Percentiles rank a stretch among this genome's conserved stretches.
phyloP scores from a whole-genome alignment of 2,113 vertebrate genomes.

The Grallaria varia region DNA sequence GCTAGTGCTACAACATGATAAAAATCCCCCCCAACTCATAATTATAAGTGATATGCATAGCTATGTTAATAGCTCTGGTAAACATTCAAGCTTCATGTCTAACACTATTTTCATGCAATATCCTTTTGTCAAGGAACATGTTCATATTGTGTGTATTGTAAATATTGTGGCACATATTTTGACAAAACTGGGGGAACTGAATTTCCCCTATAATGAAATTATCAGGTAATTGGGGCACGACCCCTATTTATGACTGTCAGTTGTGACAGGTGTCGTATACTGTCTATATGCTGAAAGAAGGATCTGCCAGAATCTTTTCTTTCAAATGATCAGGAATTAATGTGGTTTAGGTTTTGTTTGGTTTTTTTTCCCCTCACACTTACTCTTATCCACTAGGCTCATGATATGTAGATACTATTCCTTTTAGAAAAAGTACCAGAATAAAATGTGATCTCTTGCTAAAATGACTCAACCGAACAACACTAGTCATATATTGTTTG shows the following conservation, averaged over 20 bases:
- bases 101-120: background rate
- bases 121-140: background rate
- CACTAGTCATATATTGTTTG: background rate
- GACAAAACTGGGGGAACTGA: background rate
- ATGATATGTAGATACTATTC: background rate
- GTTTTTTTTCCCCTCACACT: background rate
- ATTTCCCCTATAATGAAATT: background rate
- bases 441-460: background rate
- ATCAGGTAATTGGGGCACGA: background rate
- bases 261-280: background rate
- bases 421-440: background rate
- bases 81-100: background rate
- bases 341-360: background rate
- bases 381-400: background rate
- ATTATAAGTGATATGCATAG: background rate
- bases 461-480: background rate
- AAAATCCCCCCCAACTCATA: background rate
- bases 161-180: background rate
- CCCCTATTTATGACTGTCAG: background rate
- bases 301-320: background rate
- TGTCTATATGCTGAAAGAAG: background rate
- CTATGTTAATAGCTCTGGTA: background rate
- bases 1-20: background rate
- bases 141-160: background rate
- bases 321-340: background rate